Base-by-base conservation (phyloP, 1,140 invertebrate species). In the Pseudomyrmex gracilis region DNA sequence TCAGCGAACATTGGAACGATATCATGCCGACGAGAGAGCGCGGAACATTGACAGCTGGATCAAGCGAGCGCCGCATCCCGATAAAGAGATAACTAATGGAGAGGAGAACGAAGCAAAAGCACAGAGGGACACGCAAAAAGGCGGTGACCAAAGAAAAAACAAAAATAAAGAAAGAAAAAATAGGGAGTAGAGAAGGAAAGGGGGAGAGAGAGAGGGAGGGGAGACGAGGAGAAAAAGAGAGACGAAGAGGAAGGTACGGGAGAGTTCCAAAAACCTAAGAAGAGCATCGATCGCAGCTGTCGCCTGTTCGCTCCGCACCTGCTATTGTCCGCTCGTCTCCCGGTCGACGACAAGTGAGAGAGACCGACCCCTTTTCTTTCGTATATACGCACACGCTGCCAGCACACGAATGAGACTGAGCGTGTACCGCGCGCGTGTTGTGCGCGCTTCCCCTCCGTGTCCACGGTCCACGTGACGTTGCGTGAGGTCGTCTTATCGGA, bases 251-350 rank as follows among this genome's bases (percentile, higher is more conserved):
- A 43, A 55, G 34, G 24, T 17, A 67, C 67, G 86, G 64, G 82
- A 92, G 88, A 92, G 88, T 89, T 92, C 89, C 89, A 90, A 92
- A 93, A 93, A 92, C 90, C 90, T 91, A 89, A 89, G 91, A 92
- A 90, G 89, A 92, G 88, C 90, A 93, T 92, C 90, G 93, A 92
- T 92, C 92, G 92, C 93, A 94, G 93, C 93, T 94, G 93, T 91
- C 92, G 89, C 64, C 85, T 90, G 34, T 34, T 91, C 91, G 91
- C 90, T 91, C 84, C 83, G 92, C 93, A 93, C 93, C 93, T 94
- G 93, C 93, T 93, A 93, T 93, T 92, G 92, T 91, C 91, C 90
- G 90, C 89, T 90, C 90, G 88, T 88, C 85, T 89, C 83, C 89
- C 89, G 78, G 86, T 87, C 89, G 84, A 90, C 90, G 89, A 93